Percentiles rank a stretch among this genome's conserved stretches.
These are phyloP conservation scores for Taenioides sp. DNA, from an alignment of 2,797 vertebrate species.

Conservation along the genomic window DNA sequence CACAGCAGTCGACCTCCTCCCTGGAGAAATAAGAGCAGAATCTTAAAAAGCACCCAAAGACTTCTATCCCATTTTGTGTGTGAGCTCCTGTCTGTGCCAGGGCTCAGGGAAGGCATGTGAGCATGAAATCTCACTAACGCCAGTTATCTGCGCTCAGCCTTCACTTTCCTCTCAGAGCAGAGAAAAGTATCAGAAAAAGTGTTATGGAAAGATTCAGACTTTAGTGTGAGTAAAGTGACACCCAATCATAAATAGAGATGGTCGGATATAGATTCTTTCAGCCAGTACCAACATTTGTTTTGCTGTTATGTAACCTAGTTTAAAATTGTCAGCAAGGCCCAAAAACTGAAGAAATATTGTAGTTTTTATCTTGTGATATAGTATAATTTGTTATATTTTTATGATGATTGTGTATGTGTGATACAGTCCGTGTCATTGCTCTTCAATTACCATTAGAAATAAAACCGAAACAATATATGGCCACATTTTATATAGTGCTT, in stretches of 20 bases:
- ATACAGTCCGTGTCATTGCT: too few species aligned
- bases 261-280: too few species aligned
- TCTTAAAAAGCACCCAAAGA: conserved; percentile 36
- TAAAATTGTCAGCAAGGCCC: too few species aligned
- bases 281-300: too few species aligned
- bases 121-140: conserved; percentile 67
- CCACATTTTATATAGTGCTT: too few species aligned
- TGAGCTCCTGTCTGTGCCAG: conserved; percentile 33
- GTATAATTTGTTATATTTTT: too few species aligned
- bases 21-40: conserved; percentile 22
- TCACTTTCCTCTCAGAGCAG: conserved; percentile 47
- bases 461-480: too few species aligned
- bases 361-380: too few species aligned
- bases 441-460: too few species aligned
- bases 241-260: background rate
- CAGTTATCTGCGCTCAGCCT: conserved; percentile 59
- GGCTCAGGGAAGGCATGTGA: conserved; percentile 58
- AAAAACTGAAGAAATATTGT: too few species aligned
- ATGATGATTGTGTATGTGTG: too few species aligned
- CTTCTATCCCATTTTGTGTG: conserved; percentile 46
- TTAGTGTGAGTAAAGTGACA: conserved; percentile 13
- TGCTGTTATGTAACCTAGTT: too few species aligned
- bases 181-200: conserved; percentile 29
- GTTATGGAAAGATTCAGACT: conserved; percentile 25
- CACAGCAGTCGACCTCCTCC: conserved; percentile 34